phyloP scores from a whole-genome alignment of 1,140 invertebrate species.

The Belonocnema kinseyi region DNA sequence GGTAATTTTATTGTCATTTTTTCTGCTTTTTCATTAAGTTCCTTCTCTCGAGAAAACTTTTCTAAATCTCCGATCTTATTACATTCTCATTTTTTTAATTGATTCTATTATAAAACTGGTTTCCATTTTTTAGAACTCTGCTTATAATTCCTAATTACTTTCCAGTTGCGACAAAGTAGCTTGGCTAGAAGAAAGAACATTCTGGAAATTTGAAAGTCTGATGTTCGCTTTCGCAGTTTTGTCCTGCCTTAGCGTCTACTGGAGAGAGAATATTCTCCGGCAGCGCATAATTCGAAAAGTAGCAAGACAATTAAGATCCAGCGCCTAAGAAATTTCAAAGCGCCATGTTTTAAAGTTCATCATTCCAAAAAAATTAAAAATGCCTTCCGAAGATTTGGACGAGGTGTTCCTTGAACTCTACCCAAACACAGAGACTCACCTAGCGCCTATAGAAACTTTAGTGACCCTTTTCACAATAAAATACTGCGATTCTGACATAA shows the following conservation, averaged over 20 bases:
- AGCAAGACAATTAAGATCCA: slow-evolving; percentile 76
- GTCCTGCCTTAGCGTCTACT: slow-evolving; percentile 77
- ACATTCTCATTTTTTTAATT: slow-evolving; percentile 1
- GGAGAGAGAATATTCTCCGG: slow-evolving; percentile 78
- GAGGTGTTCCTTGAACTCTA: slow-evolving; percentile 68
- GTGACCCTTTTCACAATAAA: slow-evolving; percentile 69
- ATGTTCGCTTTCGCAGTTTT: slow-evolving; percentile 81
- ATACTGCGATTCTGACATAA: slow-evolving; percentile 65
- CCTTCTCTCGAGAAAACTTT: too few species aligned
- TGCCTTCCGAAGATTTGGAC: slow-evolving; percentile 52
- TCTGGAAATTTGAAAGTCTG: slow-evolving; percentile 89
- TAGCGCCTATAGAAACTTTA: slow-evolving; percentile 71
- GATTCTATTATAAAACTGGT: too few species aligned
- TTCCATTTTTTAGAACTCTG: too few species aligned
- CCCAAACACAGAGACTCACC: slow-evolving; percentile 53
- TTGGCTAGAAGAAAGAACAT: slow-evolving; percentile 85
- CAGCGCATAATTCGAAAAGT: slow-evolving; percentile 78
- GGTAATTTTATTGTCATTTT: background rate
- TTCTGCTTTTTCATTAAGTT: background rate
- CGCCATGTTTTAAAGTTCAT: background rate
- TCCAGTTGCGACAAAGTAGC: slow-evolving; percentile 81
- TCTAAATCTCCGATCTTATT: too few species aligned
- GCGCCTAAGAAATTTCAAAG: slow-evolving; percentile 63
- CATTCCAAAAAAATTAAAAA: slow-evolving; percentile 25
- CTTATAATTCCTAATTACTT: slow-evolving; percentile 18